A percentile compares a stretch with the other conserved stretches of the same genome.
phyloP scores from a whole-genome alignment of 2,797 vertebrate genomes.

The Gallinago stenura region DNA sequence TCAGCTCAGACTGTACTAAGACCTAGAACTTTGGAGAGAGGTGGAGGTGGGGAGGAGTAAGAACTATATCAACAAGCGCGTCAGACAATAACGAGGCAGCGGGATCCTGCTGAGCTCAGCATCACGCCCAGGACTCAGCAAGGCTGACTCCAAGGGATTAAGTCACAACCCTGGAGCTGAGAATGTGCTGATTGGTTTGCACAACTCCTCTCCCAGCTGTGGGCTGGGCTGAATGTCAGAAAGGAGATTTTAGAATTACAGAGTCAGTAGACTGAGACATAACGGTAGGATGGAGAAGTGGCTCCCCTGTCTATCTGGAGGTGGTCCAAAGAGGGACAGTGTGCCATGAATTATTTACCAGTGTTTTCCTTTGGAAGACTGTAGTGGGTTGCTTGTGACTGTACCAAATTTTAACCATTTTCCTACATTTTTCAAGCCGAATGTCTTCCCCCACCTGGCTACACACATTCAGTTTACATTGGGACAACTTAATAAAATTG shows the following conservation, averaged over 20 bases:
- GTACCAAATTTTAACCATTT: background rate
- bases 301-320: background rate
- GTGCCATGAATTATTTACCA: background rate
- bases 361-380: background rate
- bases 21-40: background rate
- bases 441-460: background rate
- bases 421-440: background rate
- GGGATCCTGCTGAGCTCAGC: background rate
- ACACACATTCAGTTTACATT: background rate
- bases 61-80: background rate
- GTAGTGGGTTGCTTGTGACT: background rate
- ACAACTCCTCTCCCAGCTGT: background rate
- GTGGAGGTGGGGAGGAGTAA: background rate
- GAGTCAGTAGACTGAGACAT: background rate
- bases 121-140: background rate
- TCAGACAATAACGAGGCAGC: background rate
- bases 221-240: background rate
- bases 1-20: background rate
- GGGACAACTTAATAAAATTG: background rate
- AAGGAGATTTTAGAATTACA: background rate
- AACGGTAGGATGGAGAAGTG: accelerated
- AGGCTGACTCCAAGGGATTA: background rate
- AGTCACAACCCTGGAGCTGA: background rate
- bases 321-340: background rate
- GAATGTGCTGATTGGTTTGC: background rate